phyloP scores from a whole-genome alignment of 2,888 invertebrate genomes.

The Bibio marci region DNA sequence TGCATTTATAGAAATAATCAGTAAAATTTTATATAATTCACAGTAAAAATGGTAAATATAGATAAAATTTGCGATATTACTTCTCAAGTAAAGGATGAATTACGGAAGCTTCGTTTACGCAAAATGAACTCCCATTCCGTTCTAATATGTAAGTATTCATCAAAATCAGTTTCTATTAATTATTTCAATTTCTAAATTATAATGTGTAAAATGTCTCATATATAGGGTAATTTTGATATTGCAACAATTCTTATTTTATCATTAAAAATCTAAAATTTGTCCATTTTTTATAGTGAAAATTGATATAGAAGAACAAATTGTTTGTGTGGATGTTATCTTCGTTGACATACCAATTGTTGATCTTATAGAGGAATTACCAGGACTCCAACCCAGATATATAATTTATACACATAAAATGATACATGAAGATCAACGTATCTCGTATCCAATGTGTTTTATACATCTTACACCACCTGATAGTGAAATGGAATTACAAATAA shows the following conservation, averaged over 20 bases:
- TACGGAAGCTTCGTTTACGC: conserved; percentile 73
- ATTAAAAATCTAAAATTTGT: too few species aligned
- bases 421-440: conserved; percentile 71
- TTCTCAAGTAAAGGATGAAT: conserved; percentile 55
- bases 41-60: too few species aligned
- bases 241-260: too few species aligned
- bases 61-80: conserved; percentile 63
- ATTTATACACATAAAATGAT: conserved; percentile 74
- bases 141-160: conserved; percentile 51
- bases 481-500: conserved; percentile 62
- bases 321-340: conserved; percentile 63
- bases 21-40: too few species aligned
- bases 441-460: conserved; percentile 85
- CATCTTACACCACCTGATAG: conserved; percentile 81
- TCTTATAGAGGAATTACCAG: conserved; percentile 65
- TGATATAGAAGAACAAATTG: conserved; percentile 60
- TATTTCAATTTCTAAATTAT: too few species aligned
- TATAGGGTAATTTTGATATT: too few species aligned
- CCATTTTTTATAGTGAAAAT: conserved; percentile 50
- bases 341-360: conserved; percentile 70
- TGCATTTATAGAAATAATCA: too few species aligned
- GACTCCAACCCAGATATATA: conserved; percentile 78
- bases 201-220: too few species aligned
- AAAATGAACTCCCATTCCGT: conserved; percentile 69
- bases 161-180: too few species aligned